Evolutionary conservation across 2,113 vertebrate genomes (phyloP), one percentile per base, ranked within the genome.

Genomic region (Chionomys nivalis): DNA sequence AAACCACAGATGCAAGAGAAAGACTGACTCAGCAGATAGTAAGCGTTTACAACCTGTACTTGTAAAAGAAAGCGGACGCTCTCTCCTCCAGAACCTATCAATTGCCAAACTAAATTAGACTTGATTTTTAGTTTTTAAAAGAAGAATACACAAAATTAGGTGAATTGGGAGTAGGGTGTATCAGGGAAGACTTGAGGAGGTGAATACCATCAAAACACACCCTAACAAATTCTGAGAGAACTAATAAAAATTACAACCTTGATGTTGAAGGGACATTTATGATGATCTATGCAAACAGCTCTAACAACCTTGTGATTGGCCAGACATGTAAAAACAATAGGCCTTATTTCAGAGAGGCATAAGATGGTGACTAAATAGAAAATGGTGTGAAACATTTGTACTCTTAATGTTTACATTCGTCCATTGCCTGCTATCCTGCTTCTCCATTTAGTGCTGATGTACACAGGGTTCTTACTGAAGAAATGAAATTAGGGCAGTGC

Each of bases 21-120:
- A 88, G 89, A 82, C 33, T 82, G 94, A 91, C 72, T 87, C 44
- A 82, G 96, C 82, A 94, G 87, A 76, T 12, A 36, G 72, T 42
- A 63, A 88, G 81, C 2, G 6, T 44, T 44, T 31, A 85, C 26
- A 42, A 63, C 1, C 7, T 8, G 31, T 26, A 44, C 82, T 85
- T 31, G 39, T 65, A 44, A 44, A 44, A 44, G 26, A 65, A 42
- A 65, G 28, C 1, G 1, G n/a, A 4, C 21, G 17, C 12, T 16
- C 55, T 61, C n/a, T 63, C 9, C 24, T 75, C 81, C 58, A 65
- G n/a, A 24, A 31, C 26, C 82, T 31, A 65, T 4, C 39, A 61
- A 65, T 31, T 44, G 82, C 39, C 82, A 85, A 65, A 31, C 39
- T 31, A 65, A 17, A 31, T 6, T 65, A 26, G 8, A 31, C 26